Percentiles rank a stretch among this genome's conserved stretches.
Evolutionary conservation across 2,888 invertebrate genomes (phyloP).

Genomic region (Aporophyla lueneburgensis): DNA sequence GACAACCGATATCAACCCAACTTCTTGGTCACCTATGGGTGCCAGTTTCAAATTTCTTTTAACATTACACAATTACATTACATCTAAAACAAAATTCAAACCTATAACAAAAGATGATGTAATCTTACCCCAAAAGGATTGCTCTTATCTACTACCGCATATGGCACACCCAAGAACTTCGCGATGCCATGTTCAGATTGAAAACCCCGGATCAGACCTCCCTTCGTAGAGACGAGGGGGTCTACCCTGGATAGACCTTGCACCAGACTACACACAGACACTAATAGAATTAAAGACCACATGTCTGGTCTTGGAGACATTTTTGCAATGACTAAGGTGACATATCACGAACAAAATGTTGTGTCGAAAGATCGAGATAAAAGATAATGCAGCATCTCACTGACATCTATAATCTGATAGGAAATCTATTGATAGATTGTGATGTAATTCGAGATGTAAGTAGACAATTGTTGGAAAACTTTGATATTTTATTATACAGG

Average conservation of each 20-base stretch:
- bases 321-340: not conserved
- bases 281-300: conserved; percentile 18
- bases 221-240: conserved; percentile 61
- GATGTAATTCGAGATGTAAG: not conserved
- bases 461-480: not conserved
- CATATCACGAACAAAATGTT: not conserved
- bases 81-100: not conserved
- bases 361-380: not conserved
- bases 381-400: conserved; percentile 16
- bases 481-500: not conserved
- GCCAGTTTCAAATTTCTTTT: not conserved
- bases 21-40: not conserved
- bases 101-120: too few relatives aligned
- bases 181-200: conserved; percentile 58
- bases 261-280: conserved; percentile 25
- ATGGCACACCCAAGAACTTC: conserved; percentile 69
- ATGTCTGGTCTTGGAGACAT: conserved; percentile 31
- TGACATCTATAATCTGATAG: conserved; percentile 1
- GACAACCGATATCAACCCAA: not conserved
- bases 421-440: not conserved
- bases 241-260: conserved; percentile 55
- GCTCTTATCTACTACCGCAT: conserved; percentile 60
- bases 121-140: conserved; percentile 68
- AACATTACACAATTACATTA: not conserved
- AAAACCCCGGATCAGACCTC: conserved; percentile 64